A percentile compares a stretch with the other conserved stretches of the same genome.
phyloP scores from a whole-genome alignment of 2,113 vertebrate species.

The Halichoerus grypus region DNA sequence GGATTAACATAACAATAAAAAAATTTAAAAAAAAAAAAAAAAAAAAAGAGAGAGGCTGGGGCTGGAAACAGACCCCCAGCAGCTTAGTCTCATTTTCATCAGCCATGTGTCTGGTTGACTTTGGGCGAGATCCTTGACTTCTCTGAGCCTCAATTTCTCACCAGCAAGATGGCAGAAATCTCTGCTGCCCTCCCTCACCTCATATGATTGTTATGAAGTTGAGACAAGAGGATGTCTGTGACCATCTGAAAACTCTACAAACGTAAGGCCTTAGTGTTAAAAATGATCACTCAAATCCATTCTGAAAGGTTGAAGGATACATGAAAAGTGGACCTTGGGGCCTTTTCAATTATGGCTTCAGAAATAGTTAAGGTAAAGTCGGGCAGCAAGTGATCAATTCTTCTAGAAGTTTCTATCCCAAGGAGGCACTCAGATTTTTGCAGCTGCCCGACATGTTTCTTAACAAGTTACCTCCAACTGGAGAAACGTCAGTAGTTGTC shows the following conservation, averaged over 20 bases:
- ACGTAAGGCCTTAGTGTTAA: background rate
- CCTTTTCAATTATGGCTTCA: slow-evolving; percentile 29
- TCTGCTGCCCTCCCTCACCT: background rate
- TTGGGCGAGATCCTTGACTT: background rate
- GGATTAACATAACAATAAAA: too few relatives aligned
- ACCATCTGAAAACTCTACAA: background rate
- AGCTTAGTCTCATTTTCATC: background rate
- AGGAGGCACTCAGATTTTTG: background rate
- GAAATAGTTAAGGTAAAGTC: background rate
- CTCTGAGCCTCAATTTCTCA: background rate
- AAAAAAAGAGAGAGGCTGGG: too few relatives aligned
- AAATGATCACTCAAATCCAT: background rate
- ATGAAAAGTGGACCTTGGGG: background rate
- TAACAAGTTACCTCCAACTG: slow-evolving; percentile 61
- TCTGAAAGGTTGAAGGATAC: slow-evolving; percentile 34
- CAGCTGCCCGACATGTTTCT: background rate
- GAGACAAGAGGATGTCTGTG: background rate
- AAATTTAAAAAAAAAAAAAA: too few relatives aligned
- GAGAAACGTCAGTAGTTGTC: slow-evolving; percentile 53
- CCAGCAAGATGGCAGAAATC: background rate
- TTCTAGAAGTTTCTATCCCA: background rate
- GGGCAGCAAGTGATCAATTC: background rate
- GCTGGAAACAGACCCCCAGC: background rate
- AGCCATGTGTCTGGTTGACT: background rate
- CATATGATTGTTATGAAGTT: background rate